Evolutionary conservation across 2,797 vertebrate species (phyloP), one percentile per base, ranked within the genome.

Genomic region (Pipistrellus pipistrellus): DNA sequence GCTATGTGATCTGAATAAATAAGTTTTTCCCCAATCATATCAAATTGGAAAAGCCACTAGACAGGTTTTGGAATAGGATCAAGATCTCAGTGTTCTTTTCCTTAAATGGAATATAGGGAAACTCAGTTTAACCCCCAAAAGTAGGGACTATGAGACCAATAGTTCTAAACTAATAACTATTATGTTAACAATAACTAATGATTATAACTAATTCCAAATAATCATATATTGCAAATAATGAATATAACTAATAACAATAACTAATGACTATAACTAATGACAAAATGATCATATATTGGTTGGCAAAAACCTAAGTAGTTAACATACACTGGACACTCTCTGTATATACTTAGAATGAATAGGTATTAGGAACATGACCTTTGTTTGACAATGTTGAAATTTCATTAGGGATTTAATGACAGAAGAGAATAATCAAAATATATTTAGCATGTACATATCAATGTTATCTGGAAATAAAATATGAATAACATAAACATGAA

Each of bases 301-400:
- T 25, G 17, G 41, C 30, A 91, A 89, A 91, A 81, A 12, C 23
- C 48, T 77, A 48, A 51, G 6, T 59, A 11, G n/a, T 46, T 82
- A 66, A 51, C 12, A 64, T 1, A 55, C 51, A 18, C 51, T 53
- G 51, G 51, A 6, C 51, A 51, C 20, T 53, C 53, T 20, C 15
- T 53, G 53, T 21, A 21, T 53, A 53, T 53, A 53, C 2, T 7
- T 53, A 35, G 18, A 9, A 75, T 27, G 23, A 64, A 66, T 10
- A 51, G 23, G 25, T 81, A 73, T 86, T 27, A 84, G 23, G 12
- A 75, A 46, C 3, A n/a, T 44, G 12, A 41, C 4, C 46, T 75
- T 78, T 80, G 21, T 85, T 88, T 88, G 38, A 32, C 32, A 57
- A 78, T 86, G 46, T 1, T 64, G 18, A 78, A 88, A 94, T 59